Evolutionary conservation across 2,797 vertebrate genomes (phyloP).

Genomic region (Clarias fuscus): DNA sequence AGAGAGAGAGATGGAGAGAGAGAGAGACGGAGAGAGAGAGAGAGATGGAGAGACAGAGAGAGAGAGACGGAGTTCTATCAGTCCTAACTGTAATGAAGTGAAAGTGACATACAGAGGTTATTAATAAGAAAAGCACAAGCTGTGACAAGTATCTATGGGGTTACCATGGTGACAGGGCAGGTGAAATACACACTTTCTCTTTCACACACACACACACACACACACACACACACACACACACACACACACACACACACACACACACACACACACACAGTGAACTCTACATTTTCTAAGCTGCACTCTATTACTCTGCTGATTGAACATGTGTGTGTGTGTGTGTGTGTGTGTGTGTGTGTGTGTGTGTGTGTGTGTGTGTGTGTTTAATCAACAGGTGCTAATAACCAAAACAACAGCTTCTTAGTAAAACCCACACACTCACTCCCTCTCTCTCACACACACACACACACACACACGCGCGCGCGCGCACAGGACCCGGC

Average conservation of each 20-base stretch:
- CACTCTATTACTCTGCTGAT: not conserved
- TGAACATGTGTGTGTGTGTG: too few species aligned
- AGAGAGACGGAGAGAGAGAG: not conserved
- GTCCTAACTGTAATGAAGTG: slow-evolving; percentile 8
- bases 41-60: not conserved
- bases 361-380: not conserved
- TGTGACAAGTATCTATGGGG: slow-evolving; percentile 19
- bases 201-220: too few species aligned
- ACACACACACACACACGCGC: not conserved
- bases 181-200: not conserved
- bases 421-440: not conserved
- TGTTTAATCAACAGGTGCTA: slow-evolving; percentile 13
- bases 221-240: too few species aligned
- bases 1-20: not conserved
- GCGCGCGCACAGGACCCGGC: not conserved
- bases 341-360: too few species aligned
- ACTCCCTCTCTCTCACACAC: not conserved
- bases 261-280: slow-evolving; percentile 5
- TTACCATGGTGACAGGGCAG: slow-evolving; percentile 34
- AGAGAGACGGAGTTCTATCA: not conserved
- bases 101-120: not conserved
- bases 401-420: slow-evolving; percentile 15
- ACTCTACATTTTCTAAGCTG: not conserved
- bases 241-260: slow-evolving; percentile 1
- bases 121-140: slow-evolving; percentile 27